Evolutionary conservation across 1,140 invertebrate species (phyloP).

Genomic region (Drosophila yakuba): DNA sequence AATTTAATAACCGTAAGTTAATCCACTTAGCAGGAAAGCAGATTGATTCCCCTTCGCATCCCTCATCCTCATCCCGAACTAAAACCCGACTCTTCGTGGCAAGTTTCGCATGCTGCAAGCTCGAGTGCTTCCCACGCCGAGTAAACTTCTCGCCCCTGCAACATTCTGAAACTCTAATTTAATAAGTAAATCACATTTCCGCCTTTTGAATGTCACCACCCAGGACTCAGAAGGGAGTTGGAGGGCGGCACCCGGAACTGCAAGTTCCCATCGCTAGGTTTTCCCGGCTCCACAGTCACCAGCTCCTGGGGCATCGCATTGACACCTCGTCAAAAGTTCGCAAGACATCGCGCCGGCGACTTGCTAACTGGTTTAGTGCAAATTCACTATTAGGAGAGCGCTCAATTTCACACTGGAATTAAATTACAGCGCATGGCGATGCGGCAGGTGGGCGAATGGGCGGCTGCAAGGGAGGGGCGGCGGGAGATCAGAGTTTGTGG

Average conservation of each 20-base stretch:
- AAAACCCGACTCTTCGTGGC: slow-evolving; percentile 9
- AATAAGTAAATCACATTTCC: slow-evolving; percentile 80
- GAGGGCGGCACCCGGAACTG: slow-evolving; percentile 4
- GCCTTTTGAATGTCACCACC: slow-evolving; percentile 57
- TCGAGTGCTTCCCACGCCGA: slow-evolving; percentile 29
- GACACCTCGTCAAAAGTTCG: slow-evolving; percentile 78
- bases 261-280: neutral
- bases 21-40: slow-evolving; percentile 38
- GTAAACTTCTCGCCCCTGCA: slow-evolving; percentile 8
- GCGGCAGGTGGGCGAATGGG: slow-evolving; percentile 14
- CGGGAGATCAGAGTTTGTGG: slow-evolving; percentile 28
- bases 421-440: slow-evolving; percentile 71
- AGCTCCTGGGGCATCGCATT: slow-evolving; percentile 60
- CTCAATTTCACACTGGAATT: slow-evolving; percentile 80
- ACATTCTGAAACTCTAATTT: slow-evolving; percentile 63
- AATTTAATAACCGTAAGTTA: slow-evolving; percentile 44
- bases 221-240: slow-evolving; percentile 12
- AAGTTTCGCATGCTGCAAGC: slow-evolving; percentile 29
- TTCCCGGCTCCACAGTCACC: slow-evolving; percentile 14
- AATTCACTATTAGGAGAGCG: slow-evolving; percentile 80
- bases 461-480: neutral
- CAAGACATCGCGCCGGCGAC: slow-evolving; percentile 41
- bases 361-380: slow-evolving; percentile 76
- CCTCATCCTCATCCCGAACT: neutral
- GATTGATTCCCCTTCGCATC: slow-evolving; percentile 30